A percentile compares a stretch with the other conserved stretches of the same genome.
Evolutionary conservation across 2,113 vertebrate species (phyloP).

Genomic region (Salvator merianae): DNA sequence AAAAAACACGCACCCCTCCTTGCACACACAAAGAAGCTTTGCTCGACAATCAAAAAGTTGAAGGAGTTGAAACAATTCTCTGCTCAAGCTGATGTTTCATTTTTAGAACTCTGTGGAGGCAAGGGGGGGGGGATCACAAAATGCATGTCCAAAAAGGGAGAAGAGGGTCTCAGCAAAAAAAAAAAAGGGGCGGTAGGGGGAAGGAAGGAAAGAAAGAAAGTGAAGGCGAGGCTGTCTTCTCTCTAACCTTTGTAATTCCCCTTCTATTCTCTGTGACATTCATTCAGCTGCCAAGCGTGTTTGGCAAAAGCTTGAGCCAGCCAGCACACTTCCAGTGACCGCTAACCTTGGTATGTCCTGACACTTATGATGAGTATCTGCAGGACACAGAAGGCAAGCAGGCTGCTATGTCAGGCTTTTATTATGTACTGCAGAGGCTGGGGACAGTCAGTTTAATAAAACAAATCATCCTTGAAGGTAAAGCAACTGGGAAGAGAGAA

Average conservation of each 20-base stretch:
- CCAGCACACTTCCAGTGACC: slow-evolving; percentile 88
- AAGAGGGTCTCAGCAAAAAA: background rate
- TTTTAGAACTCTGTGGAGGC: slow-evolving; percentile 75
- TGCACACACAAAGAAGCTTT: background rate
- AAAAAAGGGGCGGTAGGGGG: background rate
- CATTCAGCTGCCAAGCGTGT: slow-evolving; percentile 91
- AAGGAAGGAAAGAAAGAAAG: slow-evolving; percentile 40
- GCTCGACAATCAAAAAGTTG: slow-evolving; percentile 54
- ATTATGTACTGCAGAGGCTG: slow-evolving; percentile 91
- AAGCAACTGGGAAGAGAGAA: slow-evolving; percentile 89
- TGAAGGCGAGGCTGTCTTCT: slow-evolving; percentile 80
- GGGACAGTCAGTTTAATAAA: slow-evolving; percentile 99
- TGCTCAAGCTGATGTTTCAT: slow-evolving; percentile 64
- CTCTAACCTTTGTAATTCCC: slow-evolving; percentile 89
- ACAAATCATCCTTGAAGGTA: slow-evolving; percentile 99
- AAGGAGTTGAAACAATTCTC: slow-evolving; percentile 49
- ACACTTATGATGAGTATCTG: slow-evolving; percentile 99
- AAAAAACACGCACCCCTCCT: too few relatives aligned
- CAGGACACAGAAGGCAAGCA: slow-evolving; percentile 96
- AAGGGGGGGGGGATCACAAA: slow-evolving; percentile 31
- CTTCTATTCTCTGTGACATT: slow-evolving; percentile 85
- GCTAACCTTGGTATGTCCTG: slow-evolving; percentile 99
- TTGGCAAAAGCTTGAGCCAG: slow-evolving; percentile 87
- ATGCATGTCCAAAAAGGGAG: slow-evolving; percentile 72
- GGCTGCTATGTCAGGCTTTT: slow-evolving; percentile 95